Conservation (phyloP, 2,888 invertebrate genomes). For the Stenichneumon culpator region DNA sequence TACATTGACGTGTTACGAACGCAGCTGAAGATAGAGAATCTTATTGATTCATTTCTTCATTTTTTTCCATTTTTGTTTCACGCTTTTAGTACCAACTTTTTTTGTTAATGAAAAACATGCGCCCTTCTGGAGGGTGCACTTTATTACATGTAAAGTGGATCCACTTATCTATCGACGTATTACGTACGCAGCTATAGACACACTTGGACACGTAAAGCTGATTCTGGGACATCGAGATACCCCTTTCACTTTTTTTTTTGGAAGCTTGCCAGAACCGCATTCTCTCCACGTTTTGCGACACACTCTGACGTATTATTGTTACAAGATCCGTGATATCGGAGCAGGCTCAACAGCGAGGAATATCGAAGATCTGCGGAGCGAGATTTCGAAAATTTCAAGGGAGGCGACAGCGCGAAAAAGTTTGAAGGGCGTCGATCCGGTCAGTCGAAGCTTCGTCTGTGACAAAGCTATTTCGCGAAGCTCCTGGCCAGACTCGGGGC, state of each 20-base stretch:
- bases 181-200: constrained; percentile 46
- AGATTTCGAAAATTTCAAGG: no score
- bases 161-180: constrained; percentile 38
- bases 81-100: neutral
- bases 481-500: neutral
- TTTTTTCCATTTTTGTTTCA: neutral
- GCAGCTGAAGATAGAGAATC: constrained; percentile 12
- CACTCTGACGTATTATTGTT: constrained; percentile 54
- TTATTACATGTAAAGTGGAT: constrained; percentile 18
- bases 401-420: neutral
- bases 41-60: no score
- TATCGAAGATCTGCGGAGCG: no score
- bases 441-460: neutral
- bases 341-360: no score
- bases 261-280: constrained; percentile 82
- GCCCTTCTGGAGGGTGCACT: neutral
- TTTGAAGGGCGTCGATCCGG: neutral
- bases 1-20: constrained; percentile 39
- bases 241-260: constrained; percentile 78
- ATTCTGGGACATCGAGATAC: constrained; percentile 75
- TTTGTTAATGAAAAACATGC: neutral
- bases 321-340: neutral
- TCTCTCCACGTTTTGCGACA: constrained; percentile 73
- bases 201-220: constrained; percentile 68
- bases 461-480: neutral